Percentiles rank a stretch among this genome's conserved stretches.
phyloP scores from a whole-genome alignment of 2,888 invertebrate genomes.

The Caenorhabditis afra region DNA sequence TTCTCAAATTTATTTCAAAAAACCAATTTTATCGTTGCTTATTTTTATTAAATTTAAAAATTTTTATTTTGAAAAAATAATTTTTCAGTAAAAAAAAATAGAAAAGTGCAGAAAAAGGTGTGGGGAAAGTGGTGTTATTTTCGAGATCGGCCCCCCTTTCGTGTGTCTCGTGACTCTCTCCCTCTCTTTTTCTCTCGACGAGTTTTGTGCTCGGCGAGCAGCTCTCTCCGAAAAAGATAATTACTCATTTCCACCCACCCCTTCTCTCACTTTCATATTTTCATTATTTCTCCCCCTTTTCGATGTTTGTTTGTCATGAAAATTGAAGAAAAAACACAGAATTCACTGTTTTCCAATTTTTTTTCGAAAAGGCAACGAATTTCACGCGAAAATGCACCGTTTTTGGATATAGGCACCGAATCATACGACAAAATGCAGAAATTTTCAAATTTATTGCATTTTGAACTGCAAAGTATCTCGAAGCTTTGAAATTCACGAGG shows the following conservation, averaged over 20 bases:
- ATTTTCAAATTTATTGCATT: no score
- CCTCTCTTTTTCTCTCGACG: no score
- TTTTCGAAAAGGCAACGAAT: no score
- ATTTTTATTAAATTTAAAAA: no score
- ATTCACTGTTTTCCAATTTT: neutral
- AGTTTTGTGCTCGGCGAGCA: no score
- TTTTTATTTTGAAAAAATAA: neutral
- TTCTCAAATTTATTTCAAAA: no score
- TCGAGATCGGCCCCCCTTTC: no score
- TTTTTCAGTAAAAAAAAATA: neutral
- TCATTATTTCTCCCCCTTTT: neutral
- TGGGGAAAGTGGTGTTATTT: neutral
- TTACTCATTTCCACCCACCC: conserved; percentile 42
- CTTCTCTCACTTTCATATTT: conserved; percentile 9
- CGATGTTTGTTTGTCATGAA: neutral
- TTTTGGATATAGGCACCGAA: neutral
- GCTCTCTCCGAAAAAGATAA: conserved; percentile 3
- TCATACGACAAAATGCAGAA: neutral
- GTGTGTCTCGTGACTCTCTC: no score
- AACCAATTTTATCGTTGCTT: no score
- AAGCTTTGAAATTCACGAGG: neutral
- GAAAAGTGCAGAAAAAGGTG: neutral
- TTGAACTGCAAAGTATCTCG: no score
- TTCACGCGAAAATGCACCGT: neutral
- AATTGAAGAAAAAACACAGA: neutral